Evolutionary conservation across 2,888 invertebrate genomes (phyloP), one percentile per base, ranked within the genome.

Genomic region (Leucophenga montana): DNA sequence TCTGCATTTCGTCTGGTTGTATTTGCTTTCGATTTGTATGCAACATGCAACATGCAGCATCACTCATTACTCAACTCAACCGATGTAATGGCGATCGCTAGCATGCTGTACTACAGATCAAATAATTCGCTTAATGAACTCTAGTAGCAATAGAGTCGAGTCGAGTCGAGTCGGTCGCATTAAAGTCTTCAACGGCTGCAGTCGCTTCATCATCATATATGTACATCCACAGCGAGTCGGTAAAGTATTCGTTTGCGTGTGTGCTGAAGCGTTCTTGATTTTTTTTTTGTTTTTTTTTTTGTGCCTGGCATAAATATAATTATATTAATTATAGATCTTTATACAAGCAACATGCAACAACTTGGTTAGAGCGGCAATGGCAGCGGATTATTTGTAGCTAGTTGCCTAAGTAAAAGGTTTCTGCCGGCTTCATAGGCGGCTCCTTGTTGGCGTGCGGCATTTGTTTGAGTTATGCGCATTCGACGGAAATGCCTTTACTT

Each of bases 241-340:
- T 44, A 54, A 68, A 54, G 66, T 66, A 44, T 53, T 33, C 11
- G 56, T 56, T 66, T 61, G 61, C 61, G 61, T 61, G 61, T 61
- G 61, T 39, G 61, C 31, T 54, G 18, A 39, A 6, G n/a, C 5
- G 39, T 39, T 39, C 39, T 39, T 22, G 8, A 6, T 27, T 57
- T n/a, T 31, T 13, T 27, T n/a, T 57, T 1, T 57, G 56, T 31
- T n/a, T 31, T 13, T 27, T n/a, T 57, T 2, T 57, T 18, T 31
- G 9, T 61, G 16, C 39, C 11, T 39, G 16, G 61, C 61, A 68
- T 62, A 68, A 62, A 68, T 68, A 62, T 68, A 68, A 68, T 68
- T 68, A 68, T 68, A 68, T 68, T 68, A 68, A 68, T 68, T 68
- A 53, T 68, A 62, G 68, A 68, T 59, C 20, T 33, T 20, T 20